Percentiles rank a stretch among this genome's conserved stretches.
Conservation (phyloP, 2,888 invertebrate genomes). For the Caenorhabditis angaria region DNA sequence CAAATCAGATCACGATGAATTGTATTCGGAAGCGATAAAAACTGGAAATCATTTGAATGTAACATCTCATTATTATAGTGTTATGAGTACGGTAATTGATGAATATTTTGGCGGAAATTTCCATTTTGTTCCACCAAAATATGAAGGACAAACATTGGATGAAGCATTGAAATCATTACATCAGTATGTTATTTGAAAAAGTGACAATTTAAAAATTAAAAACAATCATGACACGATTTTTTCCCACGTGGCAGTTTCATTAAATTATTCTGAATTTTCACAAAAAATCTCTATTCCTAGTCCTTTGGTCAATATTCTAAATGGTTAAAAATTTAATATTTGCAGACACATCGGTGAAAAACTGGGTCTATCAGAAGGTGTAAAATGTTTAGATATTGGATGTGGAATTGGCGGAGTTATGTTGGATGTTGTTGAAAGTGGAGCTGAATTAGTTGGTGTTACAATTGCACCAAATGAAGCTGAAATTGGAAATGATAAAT, state of each 20-base stretch:
- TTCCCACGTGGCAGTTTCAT: too few relatives aligned
- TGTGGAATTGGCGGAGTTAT: constrained; percentile 69
- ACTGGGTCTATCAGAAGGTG: constrained; percentile 46
- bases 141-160: constrained; percentile 53
- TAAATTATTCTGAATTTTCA: too few relatives aligned
- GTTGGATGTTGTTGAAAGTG: constrained; percentile 58
- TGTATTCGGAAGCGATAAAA: constrained; percentile 63
- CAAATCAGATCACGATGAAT: constrained; percentile 59
- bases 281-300: too few relatives aligned
- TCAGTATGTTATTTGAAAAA: constrained; percentile 19
- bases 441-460: constrained; percentile 66
- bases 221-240: too few relatives aligned
- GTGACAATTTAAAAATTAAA: neutral
- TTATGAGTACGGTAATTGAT: constrained; percentile 71
- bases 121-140: constrained; percentile 68
- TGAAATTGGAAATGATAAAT: constrained; percentile 53
- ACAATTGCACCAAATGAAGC: constrained; percentile 69
- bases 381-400: constrained; percentile 67
- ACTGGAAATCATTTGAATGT: constrained; percentile 60
- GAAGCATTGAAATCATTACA: constrained; percentile 58
- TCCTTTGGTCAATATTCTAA: too few relatives aligned
- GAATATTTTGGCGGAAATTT: constrained; percentile 71
- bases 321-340: constrained; percentile 1
- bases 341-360: constrained; percentile 55
- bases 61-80: constrained; percentile 70